Evolutionary conservation across 2,797 vertebrate genomes (phyloP).

Genomic region (Aplochiton taeniatus): DNA sequence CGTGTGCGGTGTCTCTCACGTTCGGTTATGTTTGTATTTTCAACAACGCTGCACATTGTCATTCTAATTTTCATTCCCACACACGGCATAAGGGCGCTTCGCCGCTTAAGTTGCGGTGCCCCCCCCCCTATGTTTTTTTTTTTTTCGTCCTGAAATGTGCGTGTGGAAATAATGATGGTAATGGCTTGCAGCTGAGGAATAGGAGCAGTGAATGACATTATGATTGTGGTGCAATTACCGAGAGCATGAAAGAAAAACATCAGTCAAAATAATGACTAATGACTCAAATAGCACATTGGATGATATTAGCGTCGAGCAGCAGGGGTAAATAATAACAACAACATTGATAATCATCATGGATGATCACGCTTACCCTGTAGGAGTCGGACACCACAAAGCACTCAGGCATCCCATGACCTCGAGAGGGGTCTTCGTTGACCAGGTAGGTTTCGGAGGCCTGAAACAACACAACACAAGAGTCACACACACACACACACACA

Average conservation of each 20-base stretch:
- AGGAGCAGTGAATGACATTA: conserved; percentile 81
- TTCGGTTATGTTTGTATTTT: conserved; percentile 43
- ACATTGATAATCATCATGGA: conserved; percentile 20
- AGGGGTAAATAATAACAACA: conserved; percentile 15
- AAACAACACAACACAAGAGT: conserved; percentile 69
- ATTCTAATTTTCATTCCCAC: conserved; percentile 68
- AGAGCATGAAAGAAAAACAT: conserved; percentile 75
- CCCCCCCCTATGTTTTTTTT: conserved; percentile 29
- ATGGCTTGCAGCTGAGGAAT: conserved; percentile 81
- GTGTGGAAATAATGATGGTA: conserved; percentile 82
- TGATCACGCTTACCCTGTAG: conserved; percentile 78
- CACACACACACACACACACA: conserved; percentile 48
- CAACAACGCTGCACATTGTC: conserved; percentile 64
- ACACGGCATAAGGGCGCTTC: conserved; percentile 53
- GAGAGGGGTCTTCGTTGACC: conserved; percentile 82
- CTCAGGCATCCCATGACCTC: conserved; percentile 83
- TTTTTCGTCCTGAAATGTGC: conserved; percentile 48
- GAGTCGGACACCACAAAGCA: conserved; percentile 86
- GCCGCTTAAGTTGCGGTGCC: conserved; percentile 59
- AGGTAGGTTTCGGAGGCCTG: conserved; percentile 83
- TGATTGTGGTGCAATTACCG: conserved; percentile 78
- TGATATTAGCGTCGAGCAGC: conserved; percentile 18
- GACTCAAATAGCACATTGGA: conserved; percentile 70
- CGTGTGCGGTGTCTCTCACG: conserved; percentile 20
- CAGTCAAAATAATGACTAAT: conserved; percentile 69